Base-by-base conservation (phyloP, 2,888 invertebrate genomes). In the Crioceris asparagi region DNA sequence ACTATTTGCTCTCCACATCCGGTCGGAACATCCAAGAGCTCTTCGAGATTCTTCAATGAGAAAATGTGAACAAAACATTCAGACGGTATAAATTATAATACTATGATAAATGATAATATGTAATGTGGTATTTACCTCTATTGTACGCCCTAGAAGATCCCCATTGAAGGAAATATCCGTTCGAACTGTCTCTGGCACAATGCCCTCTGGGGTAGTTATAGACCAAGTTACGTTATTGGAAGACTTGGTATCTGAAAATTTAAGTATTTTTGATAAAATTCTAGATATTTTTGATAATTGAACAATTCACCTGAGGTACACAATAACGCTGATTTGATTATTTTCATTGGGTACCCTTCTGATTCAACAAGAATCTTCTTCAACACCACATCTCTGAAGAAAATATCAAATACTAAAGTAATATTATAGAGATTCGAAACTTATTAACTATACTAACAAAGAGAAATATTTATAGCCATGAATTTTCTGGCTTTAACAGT, bases 1-100 rank as follows among this genome's bases (percentile, higher is more conserved):
- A 85, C 81, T 58, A 82, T 83, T 66, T 86, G 85, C 53, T 86
- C 85, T 0, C 85, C 85, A 55, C 85, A 86, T 2, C 85, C 86
- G 31, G 77, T 75, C 0, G 85, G 85, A 33, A 83, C 62, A 8
- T 65, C 57, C 2, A 84, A 68, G 7, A 85, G 61, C 4, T 72
- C 68, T 32, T 83, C 79, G 1, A 85, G 66, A 49, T 80, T 78
- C 70, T 74, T 43, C 35, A 53, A 52, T 35, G 40, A 31, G 15
- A 32, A 36, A 26, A 21, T 21, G 7, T 7, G 6, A 21, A 7
- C 21, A 6, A 21, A 21, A 6, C 7, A 10, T 21, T 10, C 21
- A 21, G 10, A 21, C 21, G 6, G 10, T 21, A 21, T 21, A 10
- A 7, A 21, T 21, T 21, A 6, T 6, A 21, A 21, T 7, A 7